A percentile compares a stretch with the other conserved stretches of the same genome.
Conservation (phyloP, 2,113 vertebrate genomes). For the Phrynosoma platyrhinos region DNA sequence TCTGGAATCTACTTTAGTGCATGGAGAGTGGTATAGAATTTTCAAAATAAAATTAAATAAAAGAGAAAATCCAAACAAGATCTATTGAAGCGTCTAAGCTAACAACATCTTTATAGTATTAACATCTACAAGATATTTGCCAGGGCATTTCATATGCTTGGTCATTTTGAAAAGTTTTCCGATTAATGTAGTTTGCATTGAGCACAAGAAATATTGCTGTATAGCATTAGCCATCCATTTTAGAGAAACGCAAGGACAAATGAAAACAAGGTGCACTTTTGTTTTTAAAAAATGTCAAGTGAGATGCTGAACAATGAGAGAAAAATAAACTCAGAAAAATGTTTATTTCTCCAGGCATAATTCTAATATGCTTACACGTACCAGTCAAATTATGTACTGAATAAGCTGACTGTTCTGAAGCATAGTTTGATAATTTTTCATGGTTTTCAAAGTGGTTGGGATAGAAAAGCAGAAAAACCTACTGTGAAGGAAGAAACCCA, state of each 20-base stretch:
- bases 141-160: background rate
- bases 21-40: background rate
- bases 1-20: background rate
- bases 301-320: background rate
- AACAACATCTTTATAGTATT: background rate
- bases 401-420: conserved; percentile 47
- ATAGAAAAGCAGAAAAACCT: conserved; percentile 38
- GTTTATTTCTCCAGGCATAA: conserved; percentile 35
- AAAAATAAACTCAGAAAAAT: conserved; percentile 10
- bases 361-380: conserved; percentile 35
- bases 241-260: background rate
- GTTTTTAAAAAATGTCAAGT: background rate
- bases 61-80: background rate
- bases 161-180: no score
- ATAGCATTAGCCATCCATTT: background rate
- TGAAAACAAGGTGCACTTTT: no score
- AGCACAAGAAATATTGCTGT: background rate
- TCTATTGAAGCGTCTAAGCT: background rate
- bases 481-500: background rate
- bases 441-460: conserved; percentile 38
- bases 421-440: conserved; percentile 37
- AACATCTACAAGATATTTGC: background rate
- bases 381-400: conserved; percentile 43
- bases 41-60: background rate
- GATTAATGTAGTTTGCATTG: background rate